Percentiles rank a stretch among this genome's conserved stretches.
Evolutionary conservation across 2,888 invertebrate genomes (phyloP).

Genomic region (Apamea epomidion): DNA sequence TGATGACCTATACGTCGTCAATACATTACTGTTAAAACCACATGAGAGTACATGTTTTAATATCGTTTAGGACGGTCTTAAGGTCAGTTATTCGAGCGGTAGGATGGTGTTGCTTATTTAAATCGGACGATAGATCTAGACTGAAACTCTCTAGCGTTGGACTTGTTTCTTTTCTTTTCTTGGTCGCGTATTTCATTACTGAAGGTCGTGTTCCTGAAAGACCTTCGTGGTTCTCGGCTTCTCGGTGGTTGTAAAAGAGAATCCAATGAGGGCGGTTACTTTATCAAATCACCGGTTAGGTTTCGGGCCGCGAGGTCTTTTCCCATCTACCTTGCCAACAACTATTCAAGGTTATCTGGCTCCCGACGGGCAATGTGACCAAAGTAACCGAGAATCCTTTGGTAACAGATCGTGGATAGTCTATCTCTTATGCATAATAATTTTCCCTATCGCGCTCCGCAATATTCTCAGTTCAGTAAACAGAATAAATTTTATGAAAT

Average conservation of each 20-base stretch:
- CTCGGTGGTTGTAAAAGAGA: neutral
- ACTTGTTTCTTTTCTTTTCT: neutral
- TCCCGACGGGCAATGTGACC: neutral
- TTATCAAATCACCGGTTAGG: neutral
- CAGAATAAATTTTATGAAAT: slow-evolving; percentile 19
- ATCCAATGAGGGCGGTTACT: neutral
- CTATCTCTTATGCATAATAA: slow-evolving; percentile 5
- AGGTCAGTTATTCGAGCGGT: no score
- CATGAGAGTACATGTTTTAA: no score
- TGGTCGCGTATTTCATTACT: neutral
- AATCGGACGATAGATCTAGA: neutral
- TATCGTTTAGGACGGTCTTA: no score
- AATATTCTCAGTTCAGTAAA: slow-evolving; percentile 20
- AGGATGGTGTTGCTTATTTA: neutral
- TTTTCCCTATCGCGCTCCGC: slow-evolving; percentile 1
- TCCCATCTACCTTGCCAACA: no score
- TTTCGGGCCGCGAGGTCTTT: no score
- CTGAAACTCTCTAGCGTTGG: neutral
- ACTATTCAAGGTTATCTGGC: neutral
- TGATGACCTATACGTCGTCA: no score
- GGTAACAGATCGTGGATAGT: neutral
- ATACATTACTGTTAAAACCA: no score
- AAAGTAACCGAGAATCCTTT: neutral
- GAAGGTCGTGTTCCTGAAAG: neutral
- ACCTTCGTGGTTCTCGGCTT: neutral